Base-by-base conservation (phyloP, 92 coral and sea anemone species). In the Siderastrea radians region DNA sequence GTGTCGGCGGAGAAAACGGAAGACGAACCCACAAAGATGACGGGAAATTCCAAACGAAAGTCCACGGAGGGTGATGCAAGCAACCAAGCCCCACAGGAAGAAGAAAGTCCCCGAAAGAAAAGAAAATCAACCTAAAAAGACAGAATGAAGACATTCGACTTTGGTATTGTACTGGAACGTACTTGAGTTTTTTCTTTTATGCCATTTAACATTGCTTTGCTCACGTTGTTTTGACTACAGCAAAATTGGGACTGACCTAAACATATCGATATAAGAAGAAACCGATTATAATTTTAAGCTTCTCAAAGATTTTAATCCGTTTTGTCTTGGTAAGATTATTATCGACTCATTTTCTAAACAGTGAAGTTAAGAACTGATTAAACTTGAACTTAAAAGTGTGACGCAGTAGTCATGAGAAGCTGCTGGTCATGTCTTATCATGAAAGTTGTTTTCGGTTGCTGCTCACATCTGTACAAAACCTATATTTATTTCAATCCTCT, bases 71-170 rank as follows among this genome's bases (percentile, higher is more conserved):
- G 16, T 1, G 85, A 80, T 14, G 12, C 73, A 62, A 45, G 43
- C 72, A 50, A 62, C 74, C 62, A 19, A 52, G 67, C 77, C 60
- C 38, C 38, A 26, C 50, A 92, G 54, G 95, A 90, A 48, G 94
- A 74, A 49, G 90, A 89, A 49, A 89, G 93, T 67, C 97, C 95
- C 74, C 90, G 95, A 15, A 94, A 92, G 90, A 92, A 84, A 84
- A 75, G 91, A 79, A 92, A 87, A 72, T 92, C 93, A 50, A 83
- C 81, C 19, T 91, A 86, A 81, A 80, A 85, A 11, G 66, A 2
- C 8, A 15, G 10, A 53, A 7, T 7, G 7, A 60, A 13, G 44
- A 53, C 64, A 7, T 47, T 19, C 49, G 48, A 57, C 72, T n/a
- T 52, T 74, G 79, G 63, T 84, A 61, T 61, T 62, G 78, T 62